These are phyloP conservation scores for Odontothrips loti DNA, from an alignment of 2,888 invertebrate species.

Conservation along the genomic window DNA sequence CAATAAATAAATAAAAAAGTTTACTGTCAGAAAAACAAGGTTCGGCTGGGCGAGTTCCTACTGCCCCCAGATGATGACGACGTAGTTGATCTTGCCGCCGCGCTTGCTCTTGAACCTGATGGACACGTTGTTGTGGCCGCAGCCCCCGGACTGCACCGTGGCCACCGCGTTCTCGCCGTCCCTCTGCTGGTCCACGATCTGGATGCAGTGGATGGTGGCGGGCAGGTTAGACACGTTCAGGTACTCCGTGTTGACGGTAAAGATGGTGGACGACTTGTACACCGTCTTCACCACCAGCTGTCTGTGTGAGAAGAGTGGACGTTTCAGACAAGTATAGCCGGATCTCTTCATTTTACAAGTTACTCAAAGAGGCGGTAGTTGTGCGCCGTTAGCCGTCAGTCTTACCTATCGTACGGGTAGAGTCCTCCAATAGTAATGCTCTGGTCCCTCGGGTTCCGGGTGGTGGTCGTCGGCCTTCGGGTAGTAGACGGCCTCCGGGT, in stretches of 20 bases:
- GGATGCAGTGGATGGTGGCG: conserved; percentile 17
- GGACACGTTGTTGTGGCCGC: background rate
- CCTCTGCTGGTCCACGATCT: background rate
- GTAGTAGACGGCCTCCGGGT: background rate
- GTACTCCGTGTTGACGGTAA: background rate
- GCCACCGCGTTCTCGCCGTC: background rate
- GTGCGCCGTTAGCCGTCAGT: background rate
- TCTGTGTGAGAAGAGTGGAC: background rate
- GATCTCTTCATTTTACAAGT: background rate
- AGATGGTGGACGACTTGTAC: background rate
- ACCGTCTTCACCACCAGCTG: background rate
- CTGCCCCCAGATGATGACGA: conserved; percentile 7
- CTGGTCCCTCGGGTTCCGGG: background rate
- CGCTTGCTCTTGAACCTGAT: background rate
- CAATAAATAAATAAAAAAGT: no score
- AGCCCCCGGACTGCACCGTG: background rate
- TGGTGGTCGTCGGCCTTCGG: background rate
- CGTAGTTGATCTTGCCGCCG: background rate
- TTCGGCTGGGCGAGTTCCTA: background rate
- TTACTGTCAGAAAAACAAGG: no score
- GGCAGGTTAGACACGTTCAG: background rate
- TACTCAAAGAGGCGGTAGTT: background rate
- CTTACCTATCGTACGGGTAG: background rate
- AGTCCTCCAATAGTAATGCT: background rate
- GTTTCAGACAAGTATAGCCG: no score